Conservation (phyloP, 2,888 invertebrate genomes). For the Oxyteleia sp. region DNA sequence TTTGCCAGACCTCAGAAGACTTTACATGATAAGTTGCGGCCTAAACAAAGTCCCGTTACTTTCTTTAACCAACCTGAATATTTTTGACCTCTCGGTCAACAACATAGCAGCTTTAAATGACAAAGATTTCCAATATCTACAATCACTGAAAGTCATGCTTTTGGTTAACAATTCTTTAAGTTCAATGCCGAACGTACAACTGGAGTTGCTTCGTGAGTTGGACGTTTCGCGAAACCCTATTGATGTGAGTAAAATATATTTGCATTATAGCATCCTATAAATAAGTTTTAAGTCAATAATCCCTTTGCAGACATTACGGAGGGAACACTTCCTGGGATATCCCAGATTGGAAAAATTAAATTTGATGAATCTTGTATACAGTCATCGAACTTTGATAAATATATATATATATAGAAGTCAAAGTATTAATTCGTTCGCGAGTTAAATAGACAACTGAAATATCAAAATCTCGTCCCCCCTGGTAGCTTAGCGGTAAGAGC, state of each 20-base stretch:
- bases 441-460: no score
- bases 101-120: constrained; percentile 90
- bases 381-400: no score
- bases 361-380: constrained; percentile 92
- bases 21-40: constrained; percentile 93
- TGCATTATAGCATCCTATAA: no score
- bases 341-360: constrained; percentile 92
- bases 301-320: constrained; percentile 89
- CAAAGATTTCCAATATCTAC: constrained; percentile 92
- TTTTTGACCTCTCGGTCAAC: constrained; percentile 94
- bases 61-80: constrained; percentile 92
- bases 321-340: constrained; percentile 92
- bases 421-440: no score
- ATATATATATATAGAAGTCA: no score
- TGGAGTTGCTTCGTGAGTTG: constrained; percentile 92
- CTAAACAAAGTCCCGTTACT: no score
- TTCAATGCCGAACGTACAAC: constrained; percentile 91
- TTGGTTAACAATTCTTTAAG: constrained; percentile 93
- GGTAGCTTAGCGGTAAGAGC: no score
- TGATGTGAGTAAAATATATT: constrained; percentile 86
- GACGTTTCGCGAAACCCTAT: constrained; percentile 95
- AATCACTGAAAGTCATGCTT: constrained; percentile 92
- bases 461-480: no score
- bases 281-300: no score
- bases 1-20: constrained; percentile 93